phyloP scores from a whole-genome alignment of 2,888 invertebrate genomes.

The Spilarctia lutea region DNA sequence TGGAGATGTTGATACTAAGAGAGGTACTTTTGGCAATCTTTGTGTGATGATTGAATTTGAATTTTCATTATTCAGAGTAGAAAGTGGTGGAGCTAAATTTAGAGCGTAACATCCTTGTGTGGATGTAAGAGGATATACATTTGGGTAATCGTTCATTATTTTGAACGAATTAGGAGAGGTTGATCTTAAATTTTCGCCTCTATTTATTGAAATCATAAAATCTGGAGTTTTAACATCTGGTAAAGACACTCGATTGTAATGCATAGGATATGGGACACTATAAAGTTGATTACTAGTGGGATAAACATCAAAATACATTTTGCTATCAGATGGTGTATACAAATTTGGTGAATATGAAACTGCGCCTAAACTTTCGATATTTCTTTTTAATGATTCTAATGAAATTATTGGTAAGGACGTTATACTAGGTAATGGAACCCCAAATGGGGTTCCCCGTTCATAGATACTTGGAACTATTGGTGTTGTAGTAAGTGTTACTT shows the following conservation, averaged over 20 bases:
- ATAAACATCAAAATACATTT: neutral
- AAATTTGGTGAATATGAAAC: neutral
- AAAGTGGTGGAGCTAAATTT: neutral
- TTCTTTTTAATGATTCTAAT: neutral
- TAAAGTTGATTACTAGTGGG: neutral
- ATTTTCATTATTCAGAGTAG: neutral
- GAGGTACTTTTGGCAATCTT: neutral
- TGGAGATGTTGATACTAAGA: neutral
- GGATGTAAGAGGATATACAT: neutral
- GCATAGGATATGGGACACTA: constrained; percentile 13
- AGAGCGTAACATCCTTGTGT: neutral
- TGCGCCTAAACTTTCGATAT: neutral
- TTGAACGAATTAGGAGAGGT: neutral
- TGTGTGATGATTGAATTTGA: neutral
- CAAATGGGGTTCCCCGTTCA: neutral
- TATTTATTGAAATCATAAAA: neutral
- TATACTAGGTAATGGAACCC: neutral
- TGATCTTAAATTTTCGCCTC: neutral
- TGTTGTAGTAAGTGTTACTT: neutral
- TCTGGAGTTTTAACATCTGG: constrained; percentile 8
- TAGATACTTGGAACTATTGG: neutral
- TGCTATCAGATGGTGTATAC: neutral
- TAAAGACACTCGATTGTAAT: constrained; percentile 1
- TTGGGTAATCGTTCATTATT: neutral
- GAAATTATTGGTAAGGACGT: neutral